These are phyloP conservation scores for Penaeus monodon DNA, from an alignment of 2,888 invertebrate genomes.

Conservation along the genomic window DNA sequence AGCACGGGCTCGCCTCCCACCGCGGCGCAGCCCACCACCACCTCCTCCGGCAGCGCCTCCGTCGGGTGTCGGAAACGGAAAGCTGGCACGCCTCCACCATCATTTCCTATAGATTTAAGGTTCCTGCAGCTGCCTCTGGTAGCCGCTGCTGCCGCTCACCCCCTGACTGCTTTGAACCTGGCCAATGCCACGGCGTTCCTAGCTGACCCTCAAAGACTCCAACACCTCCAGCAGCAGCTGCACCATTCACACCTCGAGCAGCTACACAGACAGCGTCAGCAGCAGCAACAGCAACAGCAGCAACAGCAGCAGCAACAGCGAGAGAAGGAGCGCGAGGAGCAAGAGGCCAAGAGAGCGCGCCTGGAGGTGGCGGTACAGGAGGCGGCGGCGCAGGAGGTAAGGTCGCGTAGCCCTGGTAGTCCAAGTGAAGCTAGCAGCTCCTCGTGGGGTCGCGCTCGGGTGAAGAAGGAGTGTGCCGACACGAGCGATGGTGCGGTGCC, in stretches of 20 bases:
- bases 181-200: constrained; percentile 56
- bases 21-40: constrained; percentile 56
- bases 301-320: constrained; percentile 50
- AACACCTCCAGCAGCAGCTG: constrained; percentile 62
- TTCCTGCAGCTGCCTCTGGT: constrained; percentile 56
- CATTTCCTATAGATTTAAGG: constrained; percentile 60
- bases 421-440: constrained; percentile 62
- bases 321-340: constrained; percentile 46
- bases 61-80: constrained; percentile 61
- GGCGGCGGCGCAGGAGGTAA: constrained; percentile 24
- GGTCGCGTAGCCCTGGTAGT: constrained; percentile 42
- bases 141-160: constrained; percentile 61
- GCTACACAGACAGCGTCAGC: constrained; percentile 48
- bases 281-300: constrained; percentile 19
- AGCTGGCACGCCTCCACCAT: constrained; percentile 51
- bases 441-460: constrained; percentile 45
- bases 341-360: constrained; percentile 38
- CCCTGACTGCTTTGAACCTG: constrained; percentile 50
- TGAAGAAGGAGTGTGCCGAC: constrained; percentile 58
- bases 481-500: constrained; percentile 51
- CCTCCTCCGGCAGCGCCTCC: constrained; percentile 53
- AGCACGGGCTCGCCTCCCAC: constrained; percentile 61
- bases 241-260: constrained; percentile 60
- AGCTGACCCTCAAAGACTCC: constrained; percentile 58
- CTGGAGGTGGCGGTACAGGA: constrained; percentile 34